These are phyloP conservation scores for Bujurquina vittata DNA, from an alignment of 2,113 vertebrate genomes.

Conservation along the genomic window DNA sequence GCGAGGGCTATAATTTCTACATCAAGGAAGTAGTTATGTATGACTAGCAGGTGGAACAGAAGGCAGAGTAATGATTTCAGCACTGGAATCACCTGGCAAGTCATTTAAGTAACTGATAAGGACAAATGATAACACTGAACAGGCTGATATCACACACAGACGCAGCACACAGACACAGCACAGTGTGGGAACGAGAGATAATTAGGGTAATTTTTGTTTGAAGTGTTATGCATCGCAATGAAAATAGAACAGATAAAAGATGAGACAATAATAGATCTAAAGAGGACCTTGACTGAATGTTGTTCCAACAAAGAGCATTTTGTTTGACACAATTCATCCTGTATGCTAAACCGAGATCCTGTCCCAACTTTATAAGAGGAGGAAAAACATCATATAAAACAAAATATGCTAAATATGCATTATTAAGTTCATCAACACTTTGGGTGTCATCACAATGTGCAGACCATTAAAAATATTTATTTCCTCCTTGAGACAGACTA, in stretches of 20 bases:
- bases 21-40: constrained; percentile 74
- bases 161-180: constrained; percentile 18
- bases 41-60: constrained; percentile 78
- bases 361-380: constrained; percentile 22
- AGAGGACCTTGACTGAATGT: constrained; percentile 67
- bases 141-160: constrained; percentile 15
- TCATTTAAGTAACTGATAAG: constrained; percentile 40
- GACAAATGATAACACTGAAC: constrained; percentile 28
- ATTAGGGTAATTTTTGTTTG: constrained; percentile 76
- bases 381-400: constrained; percentile 26
- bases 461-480: constrained; percentile 25
- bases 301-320: constrained; percentile 72
- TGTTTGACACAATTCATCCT: constrained; percentile 70
- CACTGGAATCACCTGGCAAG: constrained; percentile 48
- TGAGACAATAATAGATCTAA: constrained; percentile 77
- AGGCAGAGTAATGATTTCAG: constrained; percentile 33
- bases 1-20: constrained; percentile 76
- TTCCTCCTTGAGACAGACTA: constrained; percentile 23
- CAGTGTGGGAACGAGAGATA: constrained; percentile 50
- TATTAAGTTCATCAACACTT: constrained; percentile 31
- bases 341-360: constrained; percentile 44
- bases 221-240: constrained; percentile 70
- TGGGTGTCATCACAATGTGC: background rate
- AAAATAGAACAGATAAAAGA: constrained; percentile 74
- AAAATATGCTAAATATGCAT: constrained; percentile 34